Percentiles rank a stretch among this genome's conserved stretches.
Evolutionary conservation across 2,888 invertebrate genomes (phyloP).

Genomic region (Brachynemurus nebulosus): DNA sequence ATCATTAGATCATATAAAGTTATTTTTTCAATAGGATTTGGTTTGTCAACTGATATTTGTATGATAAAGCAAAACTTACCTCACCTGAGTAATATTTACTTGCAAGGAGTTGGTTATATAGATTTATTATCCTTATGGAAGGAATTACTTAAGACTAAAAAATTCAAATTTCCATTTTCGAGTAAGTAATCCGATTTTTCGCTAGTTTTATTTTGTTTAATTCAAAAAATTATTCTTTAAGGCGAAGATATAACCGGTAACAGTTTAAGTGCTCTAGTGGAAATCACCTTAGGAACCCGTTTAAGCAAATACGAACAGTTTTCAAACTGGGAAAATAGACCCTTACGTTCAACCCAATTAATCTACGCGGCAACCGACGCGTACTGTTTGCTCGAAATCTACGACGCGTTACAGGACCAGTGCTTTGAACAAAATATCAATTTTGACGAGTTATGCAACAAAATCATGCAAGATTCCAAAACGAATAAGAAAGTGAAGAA

Average conservation of each 20-base stretch:
- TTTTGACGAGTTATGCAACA: slow-evolving; percentile 48
- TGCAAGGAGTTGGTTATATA: slow-evolving; percentile 37
- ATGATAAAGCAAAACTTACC: slow-evolving; percentile 47
- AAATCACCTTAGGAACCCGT: slow-evolving; percentile 59
- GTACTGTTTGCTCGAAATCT: slow-evolving; percentile 69
- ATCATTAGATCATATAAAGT: too few species aligned
- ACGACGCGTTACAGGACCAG: slow-evolving; percentile 43
- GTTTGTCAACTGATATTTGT: slow-evolving; percentile 39
- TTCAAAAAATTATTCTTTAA: slow-evolving; percentile 14
- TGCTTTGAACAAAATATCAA: slow-evolving; percentile 38
- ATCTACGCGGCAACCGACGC: slow-evolving; percentile 82
- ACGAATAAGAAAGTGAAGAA: slow-evolving; percentile 30
- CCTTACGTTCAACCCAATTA: slow-evolving; percentile 62
- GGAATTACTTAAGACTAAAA: slow-evolving; percentile 36
- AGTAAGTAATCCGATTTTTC: slow-evolving; percentile 24
- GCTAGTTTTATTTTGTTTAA: slow-evolving; percentile 1
- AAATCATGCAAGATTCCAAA: slow-evolving; percentile 40
- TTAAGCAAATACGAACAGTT: slow-evolving; percentile 82
- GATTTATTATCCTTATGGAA: slow-evolving; percentile 47
- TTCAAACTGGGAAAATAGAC: slow-evolving; percentile 81
- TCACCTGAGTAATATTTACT: slow-evolving; percentile 32
- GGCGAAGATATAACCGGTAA: slow-evolving; percentile 40
- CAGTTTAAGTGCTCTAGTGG: slow-evolving; percentile 59
- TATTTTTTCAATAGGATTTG: slow-evolving; percentile 35
- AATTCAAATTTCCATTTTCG: slow-evolving; percentile 40